Conservation (phyloP, 64 coral and sea anemone species). For the Montipora efflorescens region DNA sequence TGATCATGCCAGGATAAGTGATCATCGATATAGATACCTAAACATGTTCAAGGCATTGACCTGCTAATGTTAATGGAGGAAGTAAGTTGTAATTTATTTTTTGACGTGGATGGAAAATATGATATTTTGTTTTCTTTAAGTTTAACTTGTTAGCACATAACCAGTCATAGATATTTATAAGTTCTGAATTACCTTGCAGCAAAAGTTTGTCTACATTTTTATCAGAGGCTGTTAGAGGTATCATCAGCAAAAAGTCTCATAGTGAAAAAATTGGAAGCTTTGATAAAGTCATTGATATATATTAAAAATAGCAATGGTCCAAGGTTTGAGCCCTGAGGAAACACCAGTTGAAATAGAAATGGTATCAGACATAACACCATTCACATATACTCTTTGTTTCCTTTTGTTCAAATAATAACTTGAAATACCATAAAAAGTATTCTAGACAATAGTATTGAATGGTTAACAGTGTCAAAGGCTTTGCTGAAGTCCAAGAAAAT, state of each 20-base stretch:
- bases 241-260: slow-evolving; percentile 29
- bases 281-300: slow-evolving; percentile 55
- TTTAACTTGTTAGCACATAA: no score
- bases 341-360: slow-evolving; percentile 30
- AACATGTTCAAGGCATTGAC: no score
- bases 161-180: no score
- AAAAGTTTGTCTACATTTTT: no score
- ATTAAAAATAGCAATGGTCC: slow-evolving; percentile 50
- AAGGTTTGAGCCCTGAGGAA: slow-evolving; percentile 5
- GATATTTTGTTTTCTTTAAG: no score
- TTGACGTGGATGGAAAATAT: no score
- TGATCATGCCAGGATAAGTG: no score
- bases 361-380: background rate
- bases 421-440: background rate
- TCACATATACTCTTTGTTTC: background rate
- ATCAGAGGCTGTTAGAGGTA: slow-evolving; percentile 8
- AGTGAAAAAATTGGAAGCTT: background rate
- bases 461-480: slow-evolving; percentile 38
- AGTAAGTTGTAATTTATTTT: no score
- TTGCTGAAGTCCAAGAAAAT: slow-evolving; percentile 39
- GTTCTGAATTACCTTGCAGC: no score
- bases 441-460: slow-evolving; percentile 26
- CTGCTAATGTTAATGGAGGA: no score
- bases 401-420: slow-evolving; percentile 2
- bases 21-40: no score